Evolutionary conservation across 2,888 invertebrate genomes (phyloP), one percentile per base, ranked within the genome.

Genomic region (Copidosoma aretas): DNA sequence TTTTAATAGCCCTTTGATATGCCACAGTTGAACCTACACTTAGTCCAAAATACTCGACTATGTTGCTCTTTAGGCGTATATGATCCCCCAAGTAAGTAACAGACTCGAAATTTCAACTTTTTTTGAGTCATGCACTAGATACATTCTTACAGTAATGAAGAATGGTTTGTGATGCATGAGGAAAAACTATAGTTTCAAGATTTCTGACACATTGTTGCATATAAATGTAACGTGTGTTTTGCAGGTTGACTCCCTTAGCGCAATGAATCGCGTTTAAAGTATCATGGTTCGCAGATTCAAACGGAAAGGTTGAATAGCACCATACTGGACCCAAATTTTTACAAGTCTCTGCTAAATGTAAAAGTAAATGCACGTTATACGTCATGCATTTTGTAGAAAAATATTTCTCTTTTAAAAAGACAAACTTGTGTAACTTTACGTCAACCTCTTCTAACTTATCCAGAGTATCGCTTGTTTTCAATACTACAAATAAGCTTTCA

Each of bases 291-390:
- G 22, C 24, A 1, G 60, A 46, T n/a, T 71, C 64, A 57, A 64
- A 71, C 5, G 64, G 63, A 15, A 43, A 63, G 43, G 56, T 56
- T 10, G 64, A 56, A n/a, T 68, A 53, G 12, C 63, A 51, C 63
- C 66, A 68, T 46, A 63, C 52, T 17, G 63, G 68, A n/a, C 71
- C 68, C 66, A 60, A 71, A 54, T 68, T 57, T 43, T 51, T 12
- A 3, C 66, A 51, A 19, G 57, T 49, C 14, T 17, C 21, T 32
- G 60, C 21, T 19, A 66, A 14, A 58, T 71, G 71, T 2, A 10
- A 65, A 3, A 32, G 54, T 32, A 60, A 51, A 24, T 72, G 69
- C 4, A 67, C 19, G n/a, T 67, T 69, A 49, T 52, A 67, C 1
- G 65, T 60, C 69, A 72, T 69, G 5, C 32, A 19, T 24, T 49